Evolutionary conservation across 2,888 invertebrate species (phyloP).

Genomic region (Caenorhabditis sp.): DNA sequence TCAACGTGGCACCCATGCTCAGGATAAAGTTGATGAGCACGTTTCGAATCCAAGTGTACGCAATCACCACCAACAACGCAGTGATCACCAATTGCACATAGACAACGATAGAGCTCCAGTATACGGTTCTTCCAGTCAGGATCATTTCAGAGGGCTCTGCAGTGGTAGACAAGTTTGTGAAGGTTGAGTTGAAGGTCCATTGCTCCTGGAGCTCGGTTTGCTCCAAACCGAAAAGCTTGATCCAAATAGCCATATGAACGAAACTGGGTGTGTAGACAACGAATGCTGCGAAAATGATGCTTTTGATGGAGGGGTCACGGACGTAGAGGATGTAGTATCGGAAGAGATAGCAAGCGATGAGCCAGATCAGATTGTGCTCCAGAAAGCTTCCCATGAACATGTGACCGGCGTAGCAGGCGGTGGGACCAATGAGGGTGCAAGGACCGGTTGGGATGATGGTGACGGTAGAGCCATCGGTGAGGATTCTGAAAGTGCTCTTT

Average conservation of each 20-base stretch:
- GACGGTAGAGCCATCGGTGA: slow-evolving; percentile 42
- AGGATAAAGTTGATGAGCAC: slow-evolving; percentile 48
- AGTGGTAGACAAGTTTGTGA: not conserved
- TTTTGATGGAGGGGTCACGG: slow-evolving; percentile 52
- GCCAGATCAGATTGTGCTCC: slow-evolving; percentile 60
- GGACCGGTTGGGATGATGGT: slow-evolving; percentile 41
- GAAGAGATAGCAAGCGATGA: slow-evolving; percentile 59
- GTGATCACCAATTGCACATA: slow-evolving; percentile 49
- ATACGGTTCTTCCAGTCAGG: slow-evolving; percentile 35
- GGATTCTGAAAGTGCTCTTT: slow-evolving; percentile 44
- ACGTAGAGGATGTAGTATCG: slow-evolving; percentile 57
- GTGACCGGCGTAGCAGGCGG: slow-evolving; percentile 52
- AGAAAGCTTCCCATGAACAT: slow-evolving; percentile 55
- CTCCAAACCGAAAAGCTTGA: slow-evolving; percentile 44
- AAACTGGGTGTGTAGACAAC: slow-evolving; percentile 43
- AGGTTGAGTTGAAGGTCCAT: not conserved
- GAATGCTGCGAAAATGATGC: slow-evolving; percentile 48
- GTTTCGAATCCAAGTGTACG: slow-evolving; percentile 54
- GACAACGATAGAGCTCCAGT: slow-evolving; percentile 48
- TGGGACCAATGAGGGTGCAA: slow-evolving; percentile 33
- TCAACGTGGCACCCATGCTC: slow-evolving; percentile 44
- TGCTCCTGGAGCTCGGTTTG: slow-evolving; percentile 1
- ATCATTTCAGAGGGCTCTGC: slow-evolving; percentile 20
- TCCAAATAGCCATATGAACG: slow-evolving; percentile 51
- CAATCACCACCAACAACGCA: slow-evolving; percentile 27